These are phyloP conservation scores for Campoletis raptor DNA, from an alignment of 2,888 invertebrate species.

Conservation along the genomic window DNA sequence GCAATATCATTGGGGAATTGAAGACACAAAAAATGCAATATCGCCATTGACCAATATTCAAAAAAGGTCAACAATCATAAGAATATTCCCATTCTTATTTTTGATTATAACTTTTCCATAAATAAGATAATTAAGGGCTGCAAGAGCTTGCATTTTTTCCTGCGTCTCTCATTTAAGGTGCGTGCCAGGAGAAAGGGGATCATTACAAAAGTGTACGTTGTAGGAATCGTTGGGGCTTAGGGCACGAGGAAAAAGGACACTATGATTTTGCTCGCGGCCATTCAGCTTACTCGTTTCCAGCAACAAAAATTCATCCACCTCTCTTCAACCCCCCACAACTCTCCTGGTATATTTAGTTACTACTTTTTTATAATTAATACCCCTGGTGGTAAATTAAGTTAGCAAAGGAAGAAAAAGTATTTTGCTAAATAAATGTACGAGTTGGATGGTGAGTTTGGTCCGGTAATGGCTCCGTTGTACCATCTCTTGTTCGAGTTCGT, in stretches of 20 bases:
- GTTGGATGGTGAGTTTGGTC: conserved; percentile 33
- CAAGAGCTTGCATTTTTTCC: conserved; percentile 11
- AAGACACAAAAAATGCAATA: neutral
- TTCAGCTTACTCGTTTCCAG: conserved; percentile 45
- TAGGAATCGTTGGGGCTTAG: conserved; percentile 28
- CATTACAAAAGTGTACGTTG: conserved; percentile 38
- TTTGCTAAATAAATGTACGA: conserved; percentile 75
- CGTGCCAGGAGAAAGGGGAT: conserved; percentile 8
- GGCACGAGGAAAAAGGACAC: conserved; percentile 30
- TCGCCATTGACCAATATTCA: neutral
- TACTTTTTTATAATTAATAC: conserved; percentile 83
- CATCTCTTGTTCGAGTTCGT: conserved; percentile 51
- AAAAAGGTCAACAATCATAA: conserved; percentile 5
- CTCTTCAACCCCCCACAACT: conserved; percentile 49
- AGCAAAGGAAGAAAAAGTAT: conserved; percentile 72
- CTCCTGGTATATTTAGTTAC: conserved; percentile 81
- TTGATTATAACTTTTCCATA: conserved; percentile 69
- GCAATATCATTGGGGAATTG: neutral
- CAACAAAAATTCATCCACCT: conserved; percentile 34
- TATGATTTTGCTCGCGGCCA: conserved; percentile 73
- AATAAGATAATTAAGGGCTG: conserved; percentile 80
- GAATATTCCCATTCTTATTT: conserved; percentile 47
- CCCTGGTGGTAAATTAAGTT: conserved; percentile 81
- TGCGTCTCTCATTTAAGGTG: conserved; percentile 27
- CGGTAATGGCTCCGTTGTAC: conserved; percentile 40